A percentile compares a stretch with the other conserved stretches of the same genome.
phyloP scores from a whole-genome alignment of 2,797 vertebrate genomes.

The Hybognathus amarus region DNA sequence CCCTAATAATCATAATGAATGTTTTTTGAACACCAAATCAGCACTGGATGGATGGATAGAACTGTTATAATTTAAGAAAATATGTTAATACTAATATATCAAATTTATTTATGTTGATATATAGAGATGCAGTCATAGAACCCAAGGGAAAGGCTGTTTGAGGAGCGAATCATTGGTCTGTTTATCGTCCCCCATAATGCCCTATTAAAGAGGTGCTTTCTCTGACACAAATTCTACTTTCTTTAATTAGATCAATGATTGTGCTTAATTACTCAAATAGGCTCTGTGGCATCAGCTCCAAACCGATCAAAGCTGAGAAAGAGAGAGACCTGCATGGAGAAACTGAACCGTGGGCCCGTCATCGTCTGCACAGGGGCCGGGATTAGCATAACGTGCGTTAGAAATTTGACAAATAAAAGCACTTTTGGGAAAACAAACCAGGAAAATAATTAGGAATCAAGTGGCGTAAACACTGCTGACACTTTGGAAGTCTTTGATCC shows the following conservation, averaged over 20 bases:
- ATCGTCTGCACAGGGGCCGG: conserved; percentile 20
- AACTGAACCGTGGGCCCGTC: conserved; percentile 30
- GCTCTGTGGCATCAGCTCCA: conserved; percentile 22
- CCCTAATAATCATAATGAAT: no score
- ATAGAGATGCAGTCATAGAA: background rate
- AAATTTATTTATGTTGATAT: background rate
- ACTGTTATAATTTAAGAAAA: background rate
- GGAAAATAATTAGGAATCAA: conserved; percentile 5
- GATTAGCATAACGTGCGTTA: conserved; percentile 39
- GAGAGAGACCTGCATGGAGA: conserved; percentile 25
- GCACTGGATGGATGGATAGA: no score
- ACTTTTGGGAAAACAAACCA: conserved; percentile 38
- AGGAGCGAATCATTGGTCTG: background rate
- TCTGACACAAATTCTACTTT: conserved; percentile 39
- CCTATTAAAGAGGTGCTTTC: conserved; percentile 39
- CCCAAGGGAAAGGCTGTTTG: background rate
- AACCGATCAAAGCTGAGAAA: conserved; percentile 40
- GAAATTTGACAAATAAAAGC: conserved; percentile 24
- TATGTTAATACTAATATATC: background rate
- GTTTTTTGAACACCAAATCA: background rate
- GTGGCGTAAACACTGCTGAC: background rate
- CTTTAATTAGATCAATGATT: conserved; percentile 63
- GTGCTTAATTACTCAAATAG: conserved; percentile 55
- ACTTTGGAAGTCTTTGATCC: conserved; percentile 15
- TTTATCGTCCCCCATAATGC: conserved; percentile 23